Conservation (phyloP, 2,797 vertebrate genomes). For the Typhlichthys eigenmanni region DNA sequence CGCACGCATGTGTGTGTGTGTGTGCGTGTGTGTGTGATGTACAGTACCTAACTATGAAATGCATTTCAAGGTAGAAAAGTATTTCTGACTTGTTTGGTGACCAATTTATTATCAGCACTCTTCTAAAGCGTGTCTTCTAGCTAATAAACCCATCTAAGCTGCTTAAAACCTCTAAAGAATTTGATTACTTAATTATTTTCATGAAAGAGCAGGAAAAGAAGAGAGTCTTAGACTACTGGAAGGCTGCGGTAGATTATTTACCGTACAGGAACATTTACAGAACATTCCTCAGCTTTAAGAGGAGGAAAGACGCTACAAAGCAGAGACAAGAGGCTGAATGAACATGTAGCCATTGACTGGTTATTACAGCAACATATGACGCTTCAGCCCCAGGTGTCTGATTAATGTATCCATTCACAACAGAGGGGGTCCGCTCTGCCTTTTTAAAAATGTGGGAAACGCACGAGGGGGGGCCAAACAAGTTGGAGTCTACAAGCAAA, state of each 20-base stretch:
- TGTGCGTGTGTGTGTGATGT: background rate
- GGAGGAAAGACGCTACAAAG: background rate
- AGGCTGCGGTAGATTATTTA: too few species aligned
- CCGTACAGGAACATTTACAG: background rate
- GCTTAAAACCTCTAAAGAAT: too few species aligned
- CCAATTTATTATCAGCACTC: too few species aligned
- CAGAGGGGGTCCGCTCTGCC: constrained; percentile 13
- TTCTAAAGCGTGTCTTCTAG: too few species aligned
- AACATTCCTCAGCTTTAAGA: background rate
- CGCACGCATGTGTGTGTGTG: background rate
- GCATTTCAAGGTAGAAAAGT: background rate
- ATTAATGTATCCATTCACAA: constrained; percentile 23
- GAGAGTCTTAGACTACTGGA: too few species aligned
- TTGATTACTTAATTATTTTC: too few species aligned
- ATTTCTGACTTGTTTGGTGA: too few species aligned
- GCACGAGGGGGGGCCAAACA: constrained; percentile 42
- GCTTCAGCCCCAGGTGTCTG: constrained; percentile 31
- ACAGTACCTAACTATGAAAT: background rate
- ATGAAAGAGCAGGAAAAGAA: too few species aligned
- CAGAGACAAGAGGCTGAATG: background rate
- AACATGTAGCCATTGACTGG: background rate
- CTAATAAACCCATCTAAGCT: too few species aligned
- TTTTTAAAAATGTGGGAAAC: constrained; percentile 34
- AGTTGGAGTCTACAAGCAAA: constrained; percentile 61
- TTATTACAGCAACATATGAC: background rate